These are phyloP conservation scores for Drosophila nannoptera DNA, from an alignment of 1,140 invertebrate genomes.

Conservation along the genomic window DNA sequence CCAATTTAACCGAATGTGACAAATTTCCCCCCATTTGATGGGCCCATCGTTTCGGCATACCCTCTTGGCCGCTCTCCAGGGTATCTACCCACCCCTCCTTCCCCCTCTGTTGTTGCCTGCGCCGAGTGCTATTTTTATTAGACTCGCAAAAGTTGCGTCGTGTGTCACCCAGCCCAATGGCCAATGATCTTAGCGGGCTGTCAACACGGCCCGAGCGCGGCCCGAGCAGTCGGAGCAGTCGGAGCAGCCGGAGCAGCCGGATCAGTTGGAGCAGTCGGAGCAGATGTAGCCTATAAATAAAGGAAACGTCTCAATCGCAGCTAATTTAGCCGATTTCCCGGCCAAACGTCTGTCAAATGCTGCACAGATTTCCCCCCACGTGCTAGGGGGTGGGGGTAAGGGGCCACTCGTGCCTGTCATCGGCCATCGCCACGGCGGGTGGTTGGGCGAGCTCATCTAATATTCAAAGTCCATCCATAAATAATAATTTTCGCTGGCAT, in stretches of 20 bases:
- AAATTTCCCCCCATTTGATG: slow-evolving; percentile 48
- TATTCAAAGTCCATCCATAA: slow-evolving; percentile 22
- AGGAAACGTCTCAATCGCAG: slow-evolving; percentile 56
- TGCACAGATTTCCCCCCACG: neutral
- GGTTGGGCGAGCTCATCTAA: slow-evolving; percentile 1
- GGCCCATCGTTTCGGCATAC: slow-evolving; percentile 1
- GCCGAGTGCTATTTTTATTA: slow-evolving; percentile 65
- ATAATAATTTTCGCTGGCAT: slow-evolving; percentile 23
- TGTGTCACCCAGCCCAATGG: slow-evolving; percentile 34
- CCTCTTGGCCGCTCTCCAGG: neutral
- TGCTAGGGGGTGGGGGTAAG: neutral
- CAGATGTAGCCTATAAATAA: slow-evolving; percentile 53
- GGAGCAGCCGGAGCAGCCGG: no score
- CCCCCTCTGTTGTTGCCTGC: slow-evolving; percentile 11
- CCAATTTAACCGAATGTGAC: slow-evolving; percentile 9
- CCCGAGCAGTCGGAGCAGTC: neutral
- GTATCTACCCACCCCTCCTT: neutral
- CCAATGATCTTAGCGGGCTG: slow-evolving; percentile 70
- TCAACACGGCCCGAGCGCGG: slow-evolving; percentile 43
- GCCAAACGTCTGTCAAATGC: slow-evolving; percentile 6
- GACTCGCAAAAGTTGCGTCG: slow-evolving; percentile 59
- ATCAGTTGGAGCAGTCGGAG: neutral
- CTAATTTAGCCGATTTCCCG: slow-evolving; percentile 35
- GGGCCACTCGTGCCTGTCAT: neutral
- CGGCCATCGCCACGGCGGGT: slow-evolving; percentile 11